Evolutionary conservation across 2,888 invertebrate species (phyloP).

Genomic region (Caradrina kadenii): DNA sequence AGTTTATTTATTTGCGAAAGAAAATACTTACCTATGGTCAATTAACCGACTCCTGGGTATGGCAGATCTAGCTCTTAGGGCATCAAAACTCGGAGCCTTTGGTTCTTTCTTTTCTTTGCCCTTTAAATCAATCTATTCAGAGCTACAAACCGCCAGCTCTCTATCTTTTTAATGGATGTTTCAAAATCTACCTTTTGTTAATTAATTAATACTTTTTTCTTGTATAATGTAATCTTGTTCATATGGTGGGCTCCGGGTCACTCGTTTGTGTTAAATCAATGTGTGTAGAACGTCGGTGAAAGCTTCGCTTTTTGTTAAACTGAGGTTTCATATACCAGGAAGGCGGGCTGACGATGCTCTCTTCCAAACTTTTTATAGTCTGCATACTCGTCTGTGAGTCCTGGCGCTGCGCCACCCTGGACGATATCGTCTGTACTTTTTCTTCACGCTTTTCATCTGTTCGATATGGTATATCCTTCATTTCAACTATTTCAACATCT

Average conservation of each 20-base stretch:
- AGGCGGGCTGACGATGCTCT: slow-evolving; percentile 82
- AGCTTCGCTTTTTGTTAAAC: slow-evolving; percentile 87
- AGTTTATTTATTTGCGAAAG: background rate
- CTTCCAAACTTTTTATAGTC: slow-evolving; percentile 84
- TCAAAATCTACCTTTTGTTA: background rate
- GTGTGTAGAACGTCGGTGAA: slow-evolving; percentile 82
- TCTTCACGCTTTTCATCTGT: slow-evolving; percentile 63
- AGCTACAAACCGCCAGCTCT: background rate
- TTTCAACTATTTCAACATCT: slow-evolving; percentile 89
- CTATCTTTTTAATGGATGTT: background rate
- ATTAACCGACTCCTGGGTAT: background rate
- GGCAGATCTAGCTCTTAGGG: background rate
- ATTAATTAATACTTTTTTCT: slow-evolving; percentile 4
- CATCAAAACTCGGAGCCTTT: background rate
- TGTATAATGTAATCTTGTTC: slow-evolving; percentile 26
- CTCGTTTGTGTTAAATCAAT: slow-evolving; percentile 72
- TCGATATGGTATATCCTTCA: slow-evolving; percentile 86
- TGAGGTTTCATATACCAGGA: slow-evolving; percentile 90
- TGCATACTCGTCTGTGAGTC: slow-evolving; percentile 77
- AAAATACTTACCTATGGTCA: background rate
- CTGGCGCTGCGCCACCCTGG: slow-evolving; percentile 77
- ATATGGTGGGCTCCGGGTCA: slow-evolving; percentile 66
- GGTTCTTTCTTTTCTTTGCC: background rate
- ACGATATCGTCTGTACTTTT: slow-evolving; percentile 78
- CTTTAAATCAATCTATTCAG: slow-evolving; percentile 4